Conservation (phyloP, 2,888 invertebrate species). For the Drosophila maculinotata region DNA sequence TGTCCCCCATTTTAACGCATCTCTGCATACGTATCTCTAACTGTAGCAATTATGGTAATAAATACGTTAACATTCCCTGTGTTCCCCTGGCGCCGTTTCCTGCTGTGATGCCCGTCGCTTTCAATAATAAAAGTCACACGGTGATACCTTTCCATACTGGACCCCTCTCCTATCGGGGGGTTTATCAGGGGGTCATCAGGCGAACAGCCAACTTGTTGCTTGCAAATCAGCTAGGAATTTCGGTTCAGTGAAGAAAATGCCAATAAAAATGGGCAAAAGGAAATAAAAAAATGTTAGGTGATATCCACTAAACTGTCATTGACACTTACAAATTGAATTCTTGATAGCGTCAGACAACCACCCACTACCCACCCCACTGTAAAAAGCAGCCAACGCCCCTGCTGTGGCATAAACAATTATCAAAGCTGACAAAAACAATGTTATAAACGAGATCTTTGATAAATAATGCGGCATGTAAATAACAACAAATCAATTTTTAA, state of each 20-base stretch:
- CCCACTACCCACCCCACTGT: not conserved
- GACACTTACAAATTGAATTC: conserved; percentile 79
- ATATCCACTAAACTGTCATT: conserved; percentile 65
- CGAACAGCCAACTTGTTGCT: conserved; percentile 66
- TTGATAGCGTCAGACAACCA: conserved; percentile 27
- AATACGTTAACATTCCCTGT: conserved; percentile 45
- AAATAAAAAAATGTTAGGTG: conserved; percentile 28
- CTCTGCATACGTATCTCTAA: not conserved
- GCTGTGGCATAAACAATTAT: conserved; percentile 56
- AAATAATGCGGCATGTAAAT: conserved; percentile 78
- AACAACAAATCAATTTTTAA: conserved; percentile 80
- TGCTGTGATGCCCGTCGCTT: conserved; percentile 24
- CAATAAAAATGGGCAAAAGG: conserved; percentile 59
- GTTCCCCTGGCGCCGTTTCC: conserved; percentile 21
- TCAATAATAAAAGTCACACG: conserved; percentile 67
- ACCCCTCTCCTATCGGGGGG: not conserved
- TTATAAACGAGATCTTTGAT: conserved; percentile 57
- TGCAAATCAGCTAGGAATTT: conserved; percentile 71
- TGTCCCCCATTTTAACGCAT: not conserved
- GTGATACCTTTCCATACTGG: conserved; percentile 17
- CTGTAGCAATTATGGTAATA: conserved; percentile 59
- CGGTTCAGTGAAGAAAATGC: conserved; percentile 67
- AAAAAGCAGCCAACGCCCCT: not conserved
- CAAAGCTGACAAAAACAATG: conserved; percentile 40
- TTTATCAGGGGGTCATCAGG: conserved; percentile 12